These are phyloP conservation scores for Trissolcus brochymenae DNA, from an alignment of 2,888 invertebrate genomes.

Conservation along the genomic window DNA sequence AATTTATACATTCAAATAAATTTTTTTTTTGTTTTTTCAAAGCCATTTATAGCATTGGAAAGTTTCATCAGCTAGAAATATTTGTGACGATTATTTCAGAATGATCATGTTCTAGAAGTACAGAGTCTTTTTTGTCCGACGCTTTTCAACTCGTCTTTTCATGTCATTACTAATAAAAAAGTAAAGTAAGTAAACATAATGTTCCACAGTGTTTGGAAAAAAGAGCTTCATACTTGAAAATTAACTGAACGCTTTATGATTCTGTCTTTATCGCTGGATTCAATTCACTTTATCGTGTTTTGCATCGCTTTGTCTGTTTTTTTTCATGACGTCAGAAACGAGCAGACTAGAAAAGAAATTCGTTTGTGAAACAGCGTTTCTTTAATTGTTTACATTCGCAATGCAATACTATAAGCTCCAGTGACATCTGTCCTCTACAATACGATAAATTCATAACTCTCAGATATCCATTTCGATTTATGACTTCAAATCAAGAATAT, in stretches of 20 bases:
- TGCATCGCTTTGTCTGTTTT: slow-evolving; percentile 57
- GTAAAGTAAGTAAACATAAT: slow-evolving; percentile 5
- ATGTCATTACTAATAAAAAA: background rate
- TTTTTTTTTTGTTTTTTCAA: no score
- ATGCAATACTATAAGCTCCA: slow-evolving; percentile 47
- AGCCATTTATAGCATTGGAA: no score
- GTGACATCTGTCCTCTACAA: slow-evolving; percentile 56
- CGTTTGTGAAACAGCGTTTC: slow-evolving; percentile 57
- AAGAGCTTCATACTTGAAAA: slow-evolving; percentile 48
- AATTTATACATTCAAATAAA: no score
- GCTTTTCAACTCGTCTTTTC: no score
- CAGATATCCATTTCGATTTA: slow-evolving; percentile 53
- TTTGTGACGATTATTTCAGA: background rate
- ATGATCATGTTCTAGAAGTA: no score
- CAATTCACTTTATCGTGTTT: slow-evolving; percentile 55
- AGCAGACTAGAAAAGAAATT: slow-evolving; percentile 55
- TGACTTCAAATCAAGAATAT: slow-evolving; percentile 52
- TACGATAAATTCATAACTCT: slow-evolving; percentile 51
- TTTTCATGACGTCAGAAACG: slow-evolving; percentile 57
- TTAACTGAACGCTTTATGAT: slow-evolving; percentile 43
- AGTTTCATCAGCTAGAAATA: background rate
- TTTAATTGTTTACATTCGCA: slow-evolving; percentile 59
- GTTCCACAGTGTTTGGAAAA: slow-evolving; percentile 25
- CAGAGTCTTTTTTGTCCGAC: no score
- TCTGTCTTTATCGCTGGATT: slow-evolving; percentile 54